Conservation (phyloP, 1,140 invertebrate genomes). For the Sycophaga agraensis region DNA sequence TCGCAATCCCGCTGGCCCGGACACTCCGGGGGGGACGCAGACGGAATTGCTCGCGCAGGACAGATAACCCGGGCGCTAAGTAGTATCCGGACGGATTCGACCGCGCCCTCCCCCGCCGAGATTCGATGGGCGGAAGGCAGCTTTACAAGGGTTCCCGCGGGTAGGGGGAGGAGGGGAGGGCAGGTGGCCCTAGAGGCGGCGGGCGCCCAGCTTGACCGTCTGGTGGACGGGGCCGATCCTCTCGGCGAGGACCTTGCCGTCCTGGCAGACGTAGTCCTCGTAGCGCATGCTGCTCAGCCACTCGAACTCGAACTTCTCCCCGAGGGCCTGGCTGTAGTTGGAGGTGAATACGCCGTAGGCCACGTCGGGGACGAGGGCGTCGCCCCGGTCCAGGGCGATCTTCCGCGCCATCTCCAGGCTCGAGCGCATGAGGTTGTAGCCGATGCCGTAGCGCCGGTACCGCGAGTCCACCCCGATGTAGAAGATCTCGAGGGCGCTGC, state of each 20-base stretch:
- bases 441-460: constrained; percentile 41
- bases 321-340: constrained; percentile 42
- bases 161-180: too few relatives aligned
- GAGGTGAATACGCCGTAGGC: constrained; percentile 41
- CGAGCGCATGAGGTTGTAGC: constrained; percentile 30
- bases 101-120: too few relatives aligned
- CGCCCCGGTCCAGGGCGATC: constrained; percentile 6
- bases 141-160: too few relatives aligned
- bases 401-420: constrained; percentile 33
- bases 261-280: constrained; percentile 34
- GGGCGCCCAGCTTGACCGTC: constrained; percentile 31
- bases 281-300: constrained; percentile 33
- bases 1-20: too few relatives aligned
- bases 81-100: too few relatives aligned
- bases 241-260: constrained; percentile 39
- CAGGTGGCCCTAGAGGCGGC: too few relatives aligned
- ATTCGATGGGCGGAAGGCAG: too few relatives aligned
- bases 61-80: too few relatives aligned
- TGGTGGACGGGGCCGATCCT: constrained; percentile 39
- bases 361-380: constrained; percentile 32
- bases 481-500: constrained; percentile 40
- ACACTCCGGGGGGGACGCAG: too few relatives aligned
- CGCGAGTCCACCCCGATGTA: constrained; percentile 40
- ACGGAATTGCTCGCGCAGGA: too few relatives aligned
- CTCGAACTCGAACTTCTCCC: constrained; percentile 37